These are phyloP conservation scores for Trachops cirrhosus DNA, from an alignment of 2,797 vertebrate genomes.

Conservation along the genomic window DNA sequence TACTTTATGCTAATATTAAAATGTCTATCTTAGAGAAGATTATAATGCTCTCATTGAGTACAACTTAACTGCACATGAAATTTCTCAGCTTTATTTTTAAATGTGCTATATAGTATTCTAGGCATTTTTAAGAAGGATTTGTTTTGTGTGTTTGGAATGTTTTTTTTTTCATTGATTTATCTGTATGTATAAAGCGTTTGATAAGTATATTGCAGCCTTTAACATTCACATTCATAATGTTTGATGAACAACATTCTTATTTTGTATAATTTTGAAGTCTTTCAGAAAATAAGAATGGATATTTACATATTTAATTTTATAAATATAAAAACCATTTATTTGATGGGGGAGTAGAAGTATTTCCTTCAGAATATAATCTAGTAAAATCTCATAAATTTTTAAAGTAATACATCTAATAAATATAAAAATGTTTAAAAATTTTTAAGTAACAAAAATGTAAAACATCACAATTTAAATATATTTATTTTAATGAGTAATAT, in stretches of 20 bases:
- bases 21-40: neutral
- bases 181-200: neutral
- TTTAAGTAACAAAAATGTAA: neutral
- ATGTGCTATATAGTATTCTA: neutral
- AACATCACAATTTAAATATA: neutral
- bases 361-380: neutral
- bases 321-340: neutral
- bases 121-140: neutral
- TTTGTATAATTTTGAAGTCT: neutral
- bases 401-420: neutral
- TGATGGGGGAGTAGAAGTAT: neutral
- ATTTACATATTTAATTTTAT: neutral
- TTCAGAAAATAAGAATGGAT: neutral
- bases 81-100: neutral
- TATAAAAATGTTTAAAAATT: neutral
- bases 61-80: neutral
- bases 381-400: neutral
- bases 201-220: neutral
- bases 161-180: neutral
- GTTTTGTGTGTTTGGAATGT: neutral
- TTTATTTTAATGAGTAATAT: neutral
- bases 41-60: neutral
- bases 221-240: neutral
- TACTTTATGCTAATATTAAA: neutral
- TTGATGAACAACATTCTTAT: neutral